These are phyloP conservation scores for Adineta ricciae DNA, from an alignment of 2,888 invertebrate species.

Conservation along the genomic window DNA sequence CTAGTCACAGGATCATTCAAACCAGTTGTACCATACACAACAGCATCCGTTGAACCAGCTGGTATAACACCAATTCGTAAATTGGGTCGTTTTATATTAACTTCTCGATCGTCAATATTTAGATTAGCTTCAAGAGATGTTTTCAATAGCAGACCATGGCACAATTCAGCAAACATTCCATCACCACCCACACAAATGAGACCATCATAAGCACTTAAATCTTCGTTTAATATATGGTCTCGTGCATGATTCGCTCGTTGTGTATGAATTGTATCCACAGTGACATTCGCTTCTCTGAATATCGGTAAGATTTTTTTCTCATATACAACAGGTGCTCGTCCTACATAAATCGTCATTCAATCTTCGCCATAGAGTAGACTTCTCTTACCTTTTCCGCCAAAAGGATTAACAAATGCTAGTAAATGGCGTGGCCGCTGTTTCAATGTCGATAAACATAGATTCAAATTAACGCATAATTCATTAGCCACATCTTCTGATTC, in stretches of 20 bases:
- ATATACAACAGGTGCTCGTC: background rate
- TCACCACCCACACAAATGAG: constrained; percentile 17
- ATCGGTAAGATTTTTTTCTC: background rate
- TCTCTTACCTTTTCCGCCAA: background rate
- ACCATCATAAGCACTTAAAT: constrained; percentile 24
- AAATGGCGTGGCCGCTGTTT: background rate
- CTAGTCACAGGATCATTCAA: background rate
- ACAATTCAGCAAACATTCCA: constrained; percentile 20
- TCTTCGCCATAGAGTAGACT: no score
- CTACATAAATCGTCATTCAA: background rate
- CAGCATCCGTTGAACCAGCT: background rate
- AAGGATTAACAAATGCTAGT: constrained; percentile 12
- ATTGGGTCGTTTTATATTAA: background rate
- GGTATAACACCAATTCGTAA: constrained; percentile 20
- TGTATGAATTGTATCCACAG: constrained; percentile 7
- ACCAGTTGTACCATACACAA: background rate
- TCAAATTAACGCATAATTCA: background rate
- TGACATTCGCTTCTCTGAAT: background rate
- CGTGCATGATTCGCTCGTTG: constrained; percentile 29
- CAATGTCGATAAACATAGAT: constrained; percentile 8
- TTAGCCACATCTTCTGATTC: background rate
- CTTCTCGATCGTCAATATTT: background rate
- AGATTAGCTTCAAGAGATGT: background rate
- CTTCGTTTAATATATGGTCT: constrained; percentile 26
- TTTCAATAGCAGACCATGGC: background rate